Percentiles rank a stretch among this genome's conserved stretches.
These are phyloP conservation scores for Sander vitreus DNA, from an alignment of 2,113 vertebrate species.

Conservation along the genomic window DNA sequence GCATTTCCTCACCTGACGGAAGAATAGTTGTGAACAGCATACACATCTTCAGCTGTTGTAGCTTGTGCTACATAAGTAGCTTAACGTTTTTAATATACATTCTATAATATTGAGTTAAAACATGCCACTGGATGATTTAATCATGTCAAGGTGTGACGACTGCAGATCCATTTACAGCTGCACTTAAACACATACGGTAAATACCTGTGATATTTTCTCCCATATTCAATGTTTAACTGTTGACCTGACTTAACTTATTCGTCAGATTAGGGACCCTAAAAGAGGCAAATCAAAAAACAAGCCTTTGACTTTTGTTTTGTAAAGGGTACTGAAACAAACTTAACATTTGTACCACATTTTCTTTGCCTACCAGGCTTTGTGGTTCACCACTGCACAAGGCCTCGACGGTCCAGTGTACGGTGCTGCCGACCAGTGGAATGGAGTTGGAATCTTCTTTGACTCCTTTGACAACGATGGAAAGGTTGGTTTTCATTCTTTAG, in stretches of 20 bases:
- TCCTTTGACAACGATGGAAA: conserved; percentile 99
- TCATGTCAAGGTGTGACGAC: neutral
- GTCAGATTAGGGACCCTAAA: neutral
- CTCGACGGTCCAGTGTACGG: conserved; percentile 96
- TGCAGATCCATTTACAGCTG: neutral
- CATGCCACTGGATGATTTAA: neutral
- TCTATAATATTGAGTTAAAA: neutral
- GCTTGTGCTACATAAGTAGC: neutral
- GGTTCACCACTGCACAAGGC: conserved; percentile 92
- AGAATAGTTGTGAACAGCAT: neutral
- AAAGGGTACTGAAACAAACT: neutral
- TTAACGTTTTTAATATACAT: neutral
- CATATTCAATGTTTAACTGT: neutral
- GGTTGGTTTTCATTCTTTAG: conserved; percentile 79
- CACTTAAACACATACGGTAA: neutral
- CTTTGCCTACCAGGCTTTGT: conserved; percentile 87
- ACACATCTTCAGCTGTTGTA: neutral
- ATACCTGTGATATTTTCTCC: neutral
- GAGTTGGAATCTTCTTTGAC: conserved; percentile 97
- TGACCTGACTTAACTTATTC: neutral
- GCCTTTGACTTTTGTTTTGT: neutral
- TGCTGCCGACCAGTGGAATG: conserved; percentile 93
- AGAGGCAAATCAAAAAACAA: neutral
- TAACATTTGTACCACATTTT: neutral
- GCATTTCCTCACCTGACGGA: neutral